These are phyloP conservation scores for Octodon degus DNA, from an alignment of 2,113 vertebrate species.

Conservation along the genomic window DNA sequence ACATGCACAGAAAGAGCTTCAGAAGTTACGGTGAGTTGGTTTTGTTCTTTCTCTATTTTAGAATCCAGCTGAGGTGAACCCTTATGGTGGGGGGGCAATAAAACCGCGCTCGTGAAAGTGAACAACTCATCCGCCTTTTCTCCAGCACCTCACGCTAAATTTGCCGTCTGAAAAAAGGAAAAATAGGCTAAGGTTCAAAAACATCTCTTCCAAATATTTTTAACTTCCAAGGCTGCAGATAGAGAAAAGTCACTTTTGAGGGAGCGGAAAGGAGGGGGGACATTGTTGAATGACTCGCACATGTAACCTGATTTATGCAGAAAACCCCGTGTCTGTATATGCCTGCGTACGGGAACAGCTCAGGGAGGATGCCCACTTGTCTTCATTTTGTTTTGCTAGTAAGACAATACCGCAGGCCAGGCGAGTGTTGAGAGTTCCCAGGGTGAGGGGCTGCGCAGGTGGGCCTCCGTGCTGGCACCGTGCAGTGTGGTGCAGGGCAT, in stretches of 20 bases:
- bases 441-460: neutral
- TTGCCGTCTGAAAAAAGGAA: neutral
- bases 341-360: neutral
- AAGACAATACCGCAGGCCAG: neutral
- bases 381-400: neutral
- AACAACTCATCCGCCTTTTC: neutral
- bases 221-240: neutral
- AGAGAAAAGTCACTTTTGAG: neutral
- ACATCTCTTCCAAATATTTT: neutral
- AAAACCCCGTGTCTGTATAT: neutral
- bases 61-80: neutral
- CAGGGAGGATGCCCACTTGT: neutral
- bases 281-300: neutral
- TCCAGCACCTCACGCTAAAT: neutral
- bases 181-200: neutral
- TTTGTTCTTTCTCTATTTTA: neutral
- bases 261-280: no score
- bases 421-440: neutral
- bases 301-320: constrained; percentile 6
- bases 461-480: neutral
- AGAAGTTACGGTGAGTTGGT: constrained; percentile 93
- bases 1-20: constrained; percentile 97
- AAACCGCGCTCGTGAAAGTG: neutral
- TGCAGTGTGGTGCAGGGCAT: neutral
- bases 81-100: neutral